A percentile compares a stretch with the other conserved stretches of the same genome.
These are phyloP conservation scores for Stegastes partitus DNA, from an alignment of 2,113 vertebrate genomes.

Conservation along the genomic window DNA sequence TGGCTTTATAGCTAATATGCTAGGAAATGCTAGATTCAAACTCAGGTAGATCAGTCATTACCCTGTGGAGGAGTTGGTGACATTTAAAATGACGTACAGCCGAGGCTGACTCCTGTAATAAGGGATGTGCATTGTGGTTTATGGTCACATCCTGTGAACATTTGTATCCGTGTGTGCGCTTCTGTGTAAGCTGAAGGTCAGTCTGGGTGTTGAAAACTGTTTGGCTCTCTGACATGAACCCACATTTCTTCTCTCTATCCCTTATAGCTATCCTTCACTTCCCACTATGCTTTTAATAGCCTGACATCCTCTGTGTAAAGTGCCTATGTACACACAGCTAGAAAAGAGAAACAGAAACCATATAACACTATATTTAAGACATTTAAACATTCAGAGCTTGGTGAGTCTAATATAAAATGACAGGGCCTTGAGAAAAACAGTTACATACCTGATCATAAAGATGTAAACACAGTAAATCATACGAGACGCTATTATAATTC, in stretches of 20 bases:
- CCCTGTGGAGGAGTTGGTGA: constrained; percentile 66
- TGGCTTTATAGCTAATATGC: constrained; percentile 44
- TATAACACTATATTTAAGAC: neutral
- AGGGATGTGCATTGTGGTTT: constrained; percentile 69
- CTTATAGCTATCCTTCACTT: constrained; percentile 40
- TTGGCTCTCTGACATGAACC: constrained; percentile 70
- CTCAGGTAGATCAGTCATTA: constrained; percentile 72
- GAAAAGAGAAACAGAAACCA: constrained; percentile 18
- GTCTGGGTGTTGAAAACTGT: constrained; percentile 74
- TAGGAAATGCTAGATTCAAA: constrained; percentile 33
- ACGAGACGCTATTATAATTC: constrained; percentile 4
- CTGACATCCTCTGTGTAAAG: constrained; percentile 32
- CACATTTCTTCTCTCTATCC: constrained; percentile 49
- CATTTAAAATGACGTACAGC: constrained; percentile 76
- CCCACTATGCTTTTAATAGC: constrained; percentile 40
- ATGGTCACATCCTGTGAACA: constrained; percentile 66
- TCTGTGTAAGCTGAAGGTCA: constrained; percentile 77
- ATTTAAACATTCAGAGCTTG: neutral
- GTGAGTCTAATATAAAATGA: neutral
- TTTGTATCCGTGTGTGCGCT: constrained; percentile 47
- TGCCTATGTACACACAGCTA: neutral
- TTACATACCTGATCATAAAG: neutral
- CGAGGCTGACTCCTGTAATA: constrained; percentile 64
- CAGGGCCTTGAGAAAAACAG: neutral
- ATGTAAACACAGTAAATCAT: constrained; percentile 7